Percentiles rank a stretch among this genome's conserved stretches.
These are phyloP conservation scores for Sitta europaea DNA, from an alignment of 2,113 vertebrate genomes.

Conservation along the genomic window DNA sequence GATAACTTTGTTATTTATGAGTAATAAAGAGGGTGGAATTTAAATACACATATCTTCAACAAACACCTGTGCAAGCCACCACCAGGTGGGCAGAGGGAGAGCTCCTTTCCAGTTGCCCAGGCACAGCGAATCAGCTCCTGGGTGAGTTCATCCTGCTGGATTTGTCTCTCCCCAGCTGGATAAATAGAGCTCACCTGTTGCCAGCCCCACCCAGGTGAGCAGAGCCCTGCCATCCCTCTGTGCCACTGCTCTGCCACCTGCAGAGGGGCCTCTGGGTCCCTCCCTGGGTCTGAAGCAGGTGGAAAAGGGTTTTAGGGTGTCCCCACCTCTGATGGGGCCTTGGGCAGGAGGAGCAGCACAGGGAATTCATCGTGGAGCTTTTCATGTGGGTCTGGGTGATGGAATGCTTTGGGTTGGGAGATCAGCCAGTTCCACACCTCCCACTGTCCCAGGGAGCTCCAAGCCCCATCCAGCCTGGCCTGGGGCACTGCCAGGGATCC, in stretches of 20 bases:
- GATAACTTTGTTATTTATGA: background rate
- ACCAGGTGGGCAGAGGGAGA: background rate
- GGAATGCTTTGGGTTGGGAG: background rate
- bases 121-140: background rate
- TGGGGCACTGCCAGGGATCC: background rate
- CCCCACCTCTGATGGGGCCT: background rate
- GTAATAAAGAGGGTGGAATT: background rate
- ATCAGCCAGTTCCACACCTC: background rate
- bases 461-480: background rate
- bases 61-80: background rate
- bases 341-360: background rate
- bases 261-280: background rate
- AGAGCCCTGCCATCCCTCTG: background rate
- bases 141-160: background rate
- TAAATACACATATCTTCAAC: background rate
- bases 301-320: background rate
- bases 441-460: background rate
- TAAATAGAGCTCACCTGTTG: background rate
- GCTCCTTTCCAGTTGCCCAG: background rate
- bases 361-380: rapidly evolving
- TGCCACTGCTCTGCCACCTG: background rate
- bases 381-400: background rate
- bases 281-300: background rate
- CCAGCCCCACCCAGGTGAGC: background rate
- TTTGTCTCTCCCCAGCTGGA: background rate